Base-by-base conservation (phyloP, 2,797 vertebrate species). In the Orientallactaga sibirica region DNA sequence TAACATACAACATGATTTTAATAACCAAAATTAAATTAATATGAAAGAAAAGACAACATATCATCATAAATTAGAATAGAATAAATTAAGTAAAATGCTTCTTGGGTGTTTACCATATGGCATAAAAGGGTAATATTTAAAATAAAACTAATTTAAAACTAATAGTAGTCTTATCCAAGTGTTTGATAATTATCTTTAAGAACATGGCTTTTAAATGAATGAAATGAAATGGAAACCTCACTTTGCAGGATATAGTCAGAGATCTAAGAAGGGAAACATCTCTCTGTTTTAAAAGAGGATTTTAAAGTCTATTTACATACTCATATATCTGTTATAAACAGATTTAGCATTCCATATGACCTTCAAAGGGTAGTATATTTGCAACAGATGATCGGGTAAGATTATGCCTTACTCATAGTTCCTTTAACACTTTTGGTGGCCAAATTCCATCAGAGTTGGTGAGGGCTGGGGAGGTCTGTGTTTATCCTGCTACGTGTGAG, bases 131-230 rank as follows among this genome's bases (percentile, higher is more conserved):
- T 68, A 90, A 73, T 37, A 78, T 3, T 71, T 6, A 55, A 92
- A 89, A 82, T 16, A 84, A 78, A 76, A 5, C 66, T 37, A 37
- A 92, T 92, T 90, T 71, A 76, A 43, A 92, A 85, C 29, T 94
- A 79, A 73, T 33, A 84, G 86, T 58, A 87, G 55, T 15, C 12
- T 91, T 55, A 77, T 14, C 6, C 73, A 93, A 84, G 66, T 84
- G 67, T 20, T 48, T 61, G 7, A 2, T 27, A 77, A 90, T 86
- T 24, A 43, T 61, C 67, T 81, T 89, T 14, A 87, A 79, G 41
- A 68, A 77, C 20, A 92, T 22, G 24, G 81, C 77, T 92, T 88
- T 66, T 6, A 94, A 91, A 80, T 90, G 52, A 91, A 62, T 66
- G 8, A 80, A 86, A 37, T 37, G 33, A 37, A 37, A 37, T 37